A percentile compares a stretch with the other conserved stretches of the same genome.
Evolutionary conservation across 1,140 invertebrate species (phyloP).

Genomic region (Daktulosphaira vitifoliae): DNA sequence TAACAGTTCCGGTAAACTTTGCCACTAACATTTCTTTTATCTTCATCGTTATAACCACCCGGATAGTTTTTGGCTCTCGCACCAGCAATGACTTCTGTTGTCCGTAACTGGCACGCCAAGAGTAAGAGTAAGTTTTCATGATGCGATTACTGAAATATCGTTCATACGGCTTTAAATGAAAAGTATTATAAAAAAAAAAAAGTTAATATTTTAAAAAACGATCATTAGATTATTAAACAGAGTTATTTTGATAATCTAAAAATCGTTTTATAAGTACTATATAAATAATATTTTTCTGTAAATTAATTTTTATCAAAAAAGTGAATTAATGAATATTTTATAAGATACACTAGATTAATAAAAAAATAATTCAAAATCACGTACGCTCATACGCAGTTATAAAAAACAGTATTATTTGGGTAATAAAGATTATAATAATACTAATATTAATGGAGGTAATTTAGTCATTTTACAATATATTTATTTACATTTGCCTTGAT

Average conservation of each 20-base stretch:
- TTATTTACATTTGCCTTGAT: too few relatives aligned
- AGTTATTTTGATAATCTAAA: too few relatives aligned
- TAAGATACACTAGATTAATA: too few relatives aligned
- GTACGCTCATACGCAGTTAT: too few relatives aligned
- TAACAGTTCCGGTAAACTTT: constrained; percentile 23
- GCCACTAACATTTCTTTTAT: constrained; percentile 31
- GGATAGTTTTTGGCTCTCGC: constrained; percentile 28
- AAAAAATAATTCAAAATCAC: too few relatives aligned
- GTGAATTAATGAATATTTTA: too few relatives aligned
- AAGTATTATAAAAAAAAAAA: neutral
- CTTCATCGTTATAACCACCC: constrained; percentile 15
- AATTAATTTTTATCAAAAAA: too few relatives aligned
- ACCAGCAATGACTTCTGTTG: constrained; percentile 32
- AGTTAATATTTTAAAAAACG: neutral
- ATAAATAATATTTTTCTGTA: neutral
- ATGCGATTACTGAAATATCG: constrained; percentile 27
- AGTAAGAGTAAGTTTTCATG: constrained; percentile 25
- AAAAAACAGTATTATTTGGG: too few relatives aligned
- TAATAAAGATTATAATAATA: too few relatives aligned
- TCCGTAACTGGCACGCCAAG: constrained; percentile 23
- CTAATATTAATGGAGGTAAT: too few relatives aligned
- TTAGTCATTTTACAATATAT: too few relatives aligned
- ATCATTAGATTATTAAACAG: constrained; percentile 1
- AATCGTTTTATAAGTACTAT: neutral
- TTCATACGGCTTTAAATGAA: neutral